Percentiles rank a stretch among this genome's conserved stretches.
phyloP scores from a whole-genome alignment of 2,113 vertebrate species.

The Stictonetta naevosa region DNA sequence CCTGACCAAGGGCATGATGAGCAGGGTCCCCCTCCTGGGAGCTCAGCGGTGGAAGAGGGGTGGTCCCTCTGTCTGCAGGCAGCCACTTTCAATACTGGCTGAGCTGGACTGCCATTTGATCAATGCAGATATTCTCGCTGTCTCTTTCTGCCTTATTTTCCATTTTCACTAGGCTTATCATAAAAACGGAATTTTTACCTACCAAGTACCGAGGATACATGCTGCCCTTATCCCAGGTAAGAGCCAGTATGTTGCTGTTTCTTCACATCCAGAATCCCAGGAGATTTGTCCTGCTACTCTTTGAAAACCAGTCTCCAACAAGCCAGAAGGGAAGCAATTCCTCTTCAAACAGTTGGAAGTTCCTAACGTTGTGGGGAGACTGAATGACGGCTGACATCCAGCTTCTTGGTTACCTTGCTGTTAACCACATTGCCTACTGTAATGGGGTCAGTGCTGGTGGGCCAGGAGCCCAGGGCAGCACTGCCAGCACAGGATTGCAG shows the following conservation, averaged over 20 bases:
- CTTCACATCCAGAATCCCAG: fast-evolving
- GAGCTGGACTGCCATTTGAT: background rate
- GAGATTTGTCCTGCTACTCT: background rate
- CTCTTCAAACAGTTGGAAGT: background rate
- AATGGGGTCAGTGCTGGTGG: background rate
- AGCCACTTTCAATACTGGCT: background rate
- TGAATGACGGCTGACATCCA: background rate
- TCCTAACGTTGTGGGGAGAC: background rate
- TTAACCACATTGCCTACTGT: background rate
- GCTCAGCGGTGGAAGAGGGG: background rate
- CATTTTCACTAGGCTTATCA: conserved; percentile 81
- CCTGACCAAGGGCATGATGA: background rate
- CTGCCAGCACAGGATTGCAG: background rate
- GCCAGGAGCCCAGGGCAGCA: background rate
- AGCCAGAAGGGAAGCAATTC: background rate
- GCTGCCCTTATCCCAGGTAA: conserved; percentile 91
- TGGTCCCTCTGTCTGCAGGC: background rate
- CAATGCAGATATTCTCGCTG: background rate
- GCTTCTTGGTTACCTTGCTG: fast-evolving
- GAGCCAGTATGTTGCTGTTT: background rate
- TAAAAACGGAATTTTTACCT: conserved; percentile 96
- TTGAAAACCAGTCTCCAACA: background rate
- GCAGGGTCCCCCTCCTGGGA: background rate
- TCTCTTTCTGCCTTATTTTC: background rate
- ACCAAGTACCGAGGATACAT: conserved; percentile 86